Conservation (phyloP, 2,113 vertebrate genomes). For the Cebus imitator region DNA sequence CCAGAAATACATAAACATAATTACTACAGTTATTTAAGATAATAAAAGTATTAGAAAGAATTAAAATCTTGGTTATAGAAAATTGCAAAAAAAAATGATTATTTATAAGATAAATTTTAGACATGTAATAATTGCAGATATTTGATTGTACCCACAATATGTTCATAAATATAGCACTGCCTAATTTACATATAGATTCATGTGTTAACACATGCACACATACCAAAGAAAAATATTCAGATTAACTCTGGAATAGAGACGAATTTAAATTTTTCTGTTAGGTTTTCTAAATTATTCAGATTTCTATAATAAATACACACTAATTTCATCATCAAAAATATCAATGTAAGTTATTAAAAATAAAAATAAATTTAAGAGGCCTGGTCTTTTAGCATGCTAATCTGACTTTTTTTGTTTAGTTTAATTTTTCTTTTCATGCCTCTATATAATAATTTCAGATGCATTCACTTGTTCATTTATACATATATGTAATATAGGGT, state of each 20-base stretch:
- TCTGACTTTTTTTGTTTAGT: not conserved
- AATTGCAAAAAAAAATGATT: not conserved
- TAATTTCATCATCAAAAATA: not conserved
- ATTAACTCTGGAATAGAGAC: not conserved
- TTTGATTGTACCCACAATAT: not conserved
- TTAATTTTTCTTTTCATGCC: not conserved
- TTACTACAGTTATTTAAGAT: not conserved
- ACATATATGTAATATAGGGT: not conserved
- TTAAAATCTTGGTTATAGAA: not conserved
- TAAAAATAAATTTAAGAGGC: not conserved
- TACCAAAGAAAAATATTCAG: not conserved
- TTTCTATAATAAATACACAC: not conserved
- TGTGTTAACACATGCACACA: not conserved
- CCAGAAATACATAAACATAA: not conserved
- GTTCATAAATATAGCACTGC: not conserved
- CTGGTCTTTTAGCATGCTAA: not conserved
- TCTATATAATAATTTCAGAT: not conserved
- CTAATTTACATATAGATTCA: not conserved
- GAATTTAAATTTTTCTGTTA: not conserved
- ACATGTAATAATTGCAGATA: not conserved
- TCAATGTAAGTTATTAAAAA: not conserved
- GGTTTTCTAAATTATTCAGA: not conserved
- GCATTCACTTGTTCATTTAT: not conserved
- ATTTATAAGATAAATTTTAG: not conserved
- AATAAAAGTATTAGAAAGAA: not conserved